Base-by-base conservation (phyloP, 1,140 invertebrate species). In the Muscidifurax raptorellus region DNA sequence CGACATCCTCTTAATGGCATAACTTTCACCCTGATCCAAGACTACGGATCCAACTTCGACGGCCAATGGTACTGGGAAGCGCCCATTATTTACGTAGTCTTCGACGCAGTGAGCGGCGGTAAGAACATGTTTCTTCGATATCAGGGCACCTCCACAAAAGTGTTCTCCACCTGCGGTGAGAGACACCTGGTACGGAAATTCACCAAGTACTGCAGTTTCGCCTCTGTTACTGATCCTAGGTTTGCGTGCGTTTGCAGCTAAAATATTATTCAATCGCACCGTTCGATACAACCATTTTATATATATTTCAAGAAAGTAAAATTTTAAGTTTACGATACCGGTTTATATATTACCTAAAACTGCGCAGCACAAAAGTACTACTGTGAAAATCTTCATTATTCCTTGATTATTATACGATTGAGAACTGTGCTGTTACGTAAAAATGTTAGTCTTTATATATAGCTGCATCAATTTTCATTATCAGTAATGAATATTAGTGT, bases 121-220 rank as follows among this genome's bases (percentile, higher is more conserved):
- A 12, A 79, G 76, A 25, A 79, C 76, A 36, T 79, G 76, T 22
- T 15, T 79, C 13, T 25, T 30, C 22, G 76, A 79, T 6, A 79
- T 79, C 25, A 79, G n/a, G 10, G 76, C 7, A 30, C 76, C 76
- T 28, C 76, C 76, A 28, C 28, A 59, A n/a, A 27, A 28, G 27
- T 76, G 44, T 15, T n/a, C 22, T 44, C 40, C 22, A 52, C 22
- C 7, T 15, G 12, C 36, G 5, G 25, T 6, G 15, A 77, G 0
- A n/a, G 75, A 52, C 13, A 32, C 59, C 15, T 59, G 44, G 30
- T 66, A 36, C 7, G 52, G 76, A 36, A 79, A 79, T 79, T 79
- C 76, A 2, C 27, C 52, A 36, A 12, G 13, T 32, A 4, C 9
- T 10, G 76, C 76, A 22, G 18, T 30, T 79, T 79, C 52, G 7